Base-by-base conservation (phyloP, 2,888 invertebrate genomes). In the Zhuqinia jingwanae region DNA sequence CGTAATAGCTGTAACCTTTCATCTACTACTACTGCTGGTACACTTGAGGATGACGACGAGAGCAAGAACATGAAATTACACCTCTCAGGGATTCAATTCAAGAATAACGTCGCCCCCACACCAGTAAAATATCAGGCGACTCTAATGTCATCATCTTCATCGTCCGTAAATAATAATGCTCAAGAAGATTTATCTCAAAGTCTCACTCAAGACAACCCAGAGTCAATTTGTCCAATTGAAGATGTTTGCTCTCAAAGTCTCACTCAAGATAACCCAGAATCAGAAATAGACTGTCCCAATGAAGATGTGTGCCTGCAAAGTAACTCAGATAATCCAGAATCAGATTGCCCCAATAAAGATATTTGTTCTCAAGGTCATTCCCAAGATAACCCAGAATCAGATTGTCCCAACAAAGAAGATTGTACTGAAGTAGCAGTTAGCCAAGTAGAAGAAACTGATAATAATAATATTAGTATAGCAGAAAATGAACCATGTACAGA, bases 111-210 rank as follows among this genome's bases (percentile, higher is more conserved):
- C n/a, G 84, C 84, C 13, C 75, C 83, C 42, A 76, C 17, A 8
- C 84, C 84, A 17, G 77, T 63, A 6, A 65, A 84, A 8, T 84
- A 77, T 77, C 84, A 84, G 17, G 77, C 84, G 20, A 77, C 84
- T 22, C 58, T 84, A 11, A 36, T 75, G 17, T 83, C 83, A 11
- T 63, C 82, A n/a, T 58, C 81, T 1, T 36, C 81, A 13, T 58
- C 80, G 11, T 30, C 56, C 42, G 30, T 50, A 45, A 79, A 22
- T 47, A 42, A 30, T 30, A 20, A 36, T 36, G 36, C 36, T 36
- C 36, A 36, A 36, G 8, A 36, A 6, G 42, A 17, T 45, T 45
- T 42, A 20, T 17, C 68, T 30, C 15, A 58, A 73, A 47, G 13
- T 22, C 70, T 20, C 1, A 6, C 36, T 8, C 20, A 73, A 73